These are phyloP conservation scores for Hydrozoanthus tunicans DNA, from an alignment of 64 coral and sea anemone genomes.

Conservation along the genomic window DNA sequence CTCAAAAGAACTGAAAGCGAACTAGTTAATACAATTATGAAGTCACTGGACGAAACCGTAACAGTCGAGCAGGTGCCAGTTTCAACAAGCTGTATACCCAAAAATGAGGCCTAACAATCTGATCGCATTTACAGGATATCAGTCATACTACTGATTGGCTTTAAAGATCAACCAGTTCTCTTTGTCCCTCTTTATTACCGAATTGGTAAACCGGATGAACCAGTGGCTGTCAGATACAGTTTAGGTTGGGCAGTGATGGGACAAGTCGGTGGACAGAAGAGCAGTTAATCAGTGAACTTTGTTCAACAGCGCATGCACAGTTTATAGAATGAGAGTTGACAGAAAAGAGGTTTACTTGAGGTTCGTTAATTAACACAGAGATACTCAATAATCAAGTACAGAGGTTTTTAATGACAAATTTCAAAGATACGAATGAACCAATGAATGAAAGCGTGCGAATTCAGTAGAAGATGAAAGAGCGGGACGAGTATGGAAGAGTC, in stretches of 20 bases:
- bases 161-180: conserved; percentile 54
- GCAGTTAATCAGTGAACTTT: conserved; percentile 17
- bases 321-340: conserved; percentile 19
- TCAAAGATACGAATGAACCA: conserved; percentile 18
- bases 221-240: conserved; percentile 47
- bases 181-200: conserved; percentile 57
- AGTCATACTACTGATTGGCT: conserved; percentile 56
- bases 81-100: conserved; percentile 43
- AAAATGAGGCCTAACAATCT: background rate
- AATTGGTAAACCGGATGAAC: conserved; percentile 30
- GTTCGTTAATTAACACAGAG: background rate
- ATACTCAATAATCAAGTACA: too few relatives aligned
- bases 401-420: background rate
- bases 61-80: conserved; percentile 49
- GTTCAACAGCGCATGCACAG: conserved; percentile 7
- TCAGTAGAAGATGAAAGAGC: conserved; percentile 59
- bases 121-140: conserved; percentile 47
- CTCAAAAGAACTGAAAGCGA: conserved; percentile 16
- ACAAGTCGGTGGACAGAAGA: conserved; percentile 25
- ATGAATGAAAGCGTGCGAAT: background rate
- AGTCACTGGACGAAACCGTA: conserved; percentile 23
- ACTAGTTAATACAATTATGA: conserved; percentile 5
- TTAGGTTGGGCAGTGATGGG: conserved; percentile 53
- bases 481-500: conserved; percentile 10
- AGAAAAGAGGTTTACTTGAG: background rate